Percentiles rank a stretch among this genome's conserved stretches.
These are phyloP conservation scores for Forficula auricularia DNA, from an alignment of 1,140 invertebrate species.

Conservation along the genomic window DNA sequence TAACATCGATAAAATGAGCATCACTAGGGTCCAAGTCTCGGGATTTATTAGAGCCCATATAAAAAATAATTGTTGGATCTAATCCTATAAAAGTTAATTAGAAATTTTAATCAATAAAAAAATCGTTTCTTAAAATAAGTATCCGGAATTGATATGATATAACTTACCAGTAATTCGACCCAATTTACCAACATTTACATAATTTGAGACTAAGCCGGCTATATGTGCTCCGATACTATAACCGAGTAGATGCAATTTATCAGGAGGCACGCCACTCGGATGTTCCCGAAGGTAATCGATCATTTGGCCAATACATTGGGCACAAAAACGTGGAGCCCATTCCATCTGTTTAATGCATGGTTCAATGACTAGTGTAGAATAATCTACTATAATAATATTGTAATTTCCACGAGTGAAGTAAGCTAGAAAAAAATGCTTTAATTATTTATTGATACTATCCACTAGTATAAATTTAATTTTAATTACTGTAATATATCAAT, in stretches of 20 bases:
- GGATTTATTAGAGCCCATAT: conserved; percentile 58
- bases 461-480: background rate
- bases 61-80: conserved; percentile 67
- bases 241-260: conserved; percentile 59
- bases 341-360: conserved; percentile 64
- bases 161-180: conserved; percentile 57
- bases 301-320: conserved; percentile 63
- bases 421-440: conserved; percentile 27
- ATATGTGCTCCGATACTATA: conserved; percentile 76
- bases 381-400: conserved; percentile 76
- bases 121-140: conserved; percentile 2
- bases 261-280: conserved; percentile 49
- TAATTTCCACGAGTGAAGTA: conserved; percentile 63
- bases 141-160: conserved; percentile 6
- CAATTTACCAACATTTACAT: conserved; percentile 45
- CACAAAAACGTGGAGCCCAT: conserved; percentile 63
- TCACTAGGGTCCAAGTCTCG: conserved; percentile 67
- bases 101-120: background rate
- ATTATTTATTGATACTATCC: background rate
- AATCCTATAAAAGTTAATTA: conserved; percentile 46
- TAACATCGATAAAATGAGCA: conserved; percentile 70
- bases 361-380: conserved; percentile 57
- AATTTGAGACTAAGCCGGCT: conserved; percentile 60
- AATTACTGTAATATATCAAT: no score
- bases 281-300: conserved; percentile 58